phyloP scores from a whole-genome alignment of 2,797 vertebrate genomes.

The Lagorchestes hirsutus region DNA sequence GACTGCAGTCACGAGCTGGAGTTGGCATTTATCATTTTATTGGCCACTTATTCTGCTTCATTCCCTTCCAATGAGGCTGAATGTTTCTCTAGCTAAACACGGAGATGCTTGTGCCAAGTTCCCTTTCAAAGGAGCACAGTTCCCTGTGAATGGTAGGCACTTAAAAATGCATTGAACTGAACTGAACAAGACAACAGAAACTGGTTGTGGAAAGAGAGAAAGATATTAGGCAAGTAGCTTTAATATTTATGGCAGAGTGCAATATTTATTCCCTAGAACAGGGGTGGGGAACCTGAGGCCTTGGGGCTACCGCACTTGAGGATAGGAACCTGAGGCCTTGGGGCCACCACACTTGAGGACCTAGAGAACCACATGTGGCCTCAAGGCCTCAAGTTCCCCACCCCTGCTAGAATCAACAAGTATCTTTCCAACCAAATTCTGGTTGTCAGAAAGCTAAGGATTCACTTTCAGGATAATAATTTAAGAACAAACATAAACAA shows the following conservation, averaged over 20 bases:
- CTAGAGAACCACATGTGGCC: too few species aligned
- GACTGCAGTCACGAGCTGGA: conserved; percentile 59
- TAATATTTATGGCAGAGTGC: conserved; percentile 37
- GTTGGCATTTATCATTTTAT: conserved; percentile 74
- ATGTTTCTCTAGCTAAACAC: conserved; percentile 73
- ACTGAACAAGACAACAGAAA: conserved; percentile 66
- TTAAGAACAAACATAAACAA: neutral
- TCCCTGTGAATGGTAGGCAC: neutral
- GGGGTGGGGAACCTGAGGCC: too few species aligned
- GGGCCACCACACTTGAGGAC: too few species aligned
- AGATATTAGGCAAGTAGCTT: conserved; percentile 56
- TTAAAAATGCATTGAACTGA: neutral
- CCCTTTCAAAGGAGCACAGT: conserved; percentile 65
- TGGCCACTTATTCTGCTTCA: conserved; percentile 64
- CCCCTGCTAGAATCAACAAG: neutral
- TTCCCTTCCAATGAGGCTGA: conserved; percentile 77
- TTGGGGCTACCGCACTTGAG: too few species aligned
- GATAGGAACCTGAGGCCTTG: too few species aligned
- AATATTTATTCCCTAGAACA: neutral
- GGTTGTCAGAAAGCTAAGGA: conserved; percentile 60
- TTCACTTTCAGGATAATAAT: conserved; percentile 37
- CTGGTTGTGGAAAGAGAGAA: conserved; percentile 67
- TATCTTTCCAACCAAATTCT: conserved; percentile 50
- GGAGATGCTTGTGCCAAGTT: conserved; percentile 73
- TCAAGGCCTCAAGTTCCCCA: too few species aligned